A percentile compares a stretch with the other conserved stretches of the same genome.
Evolutionary conservation across 2,888 invertebrate genomes (phyloP).

Genomic region (Hipparchia semele): DNA sequence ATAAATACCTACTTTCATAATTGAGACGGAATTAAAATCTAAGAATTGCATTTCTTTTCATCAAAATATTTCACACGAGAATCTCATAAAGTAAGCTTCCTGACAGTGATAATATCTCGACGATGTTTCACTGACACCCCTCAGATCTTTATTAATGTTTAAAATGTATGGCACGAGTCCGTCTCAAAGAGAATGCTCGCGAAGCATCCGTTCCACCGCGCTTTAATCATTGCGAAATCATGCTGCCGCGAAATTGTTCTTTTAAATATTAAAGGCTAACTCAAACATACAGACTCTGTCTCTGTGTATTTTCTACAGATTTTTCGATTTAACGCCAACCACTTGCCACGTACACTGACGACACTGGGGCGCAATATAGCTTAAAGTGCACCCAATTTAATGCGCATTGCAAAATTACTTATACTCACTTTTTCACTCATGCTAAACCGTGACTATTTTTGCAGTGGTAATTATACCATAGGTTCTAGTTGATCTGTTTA

Average conservation of each 20-base stretch:
- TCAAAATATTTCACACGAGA: not conserved
- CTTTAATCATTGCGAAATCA: constrained; percentile 11
- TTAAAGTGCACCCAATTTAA: too few species aligned
- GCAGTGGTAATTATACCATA: too few species aligned
- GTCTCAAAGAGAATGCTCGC: constrained; percentile 3
- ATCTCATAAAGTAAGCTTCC: constrained; percentile 2
- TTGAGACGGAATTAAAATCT: not conserved
- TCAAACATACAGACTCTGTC: too few species aligned
- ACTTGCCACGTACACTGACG: too few species aligned
- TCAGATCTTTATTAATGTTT: constrained; percentile 9
- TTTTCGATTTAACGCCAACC: too few species aligned
- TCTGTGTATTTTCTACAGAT: too few species aligned
- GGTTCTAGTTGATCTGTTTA: too few species aligned
- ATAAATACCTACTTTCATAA: not conserved
- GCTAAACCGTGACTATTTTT: too few species aligned
- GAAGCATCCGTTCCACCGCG: not conserved
- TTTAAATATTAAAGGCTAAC: not conserved
- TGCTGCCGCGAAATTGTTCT: not conserved
- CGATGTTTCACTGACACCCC: constrained; percentile 1
- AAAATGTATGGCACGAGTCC: not conserved
- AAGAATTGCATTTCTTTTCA: not conserved
- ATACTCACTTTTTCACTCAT: too few species aligned
- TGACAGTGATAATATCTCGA: not conserved
- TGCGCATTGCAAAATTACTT: too few species aligned
- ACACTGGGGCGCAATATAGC: too few species aligned